phyloP scores from a whole-genome alignment of 1,140 invertebrate species.

The Nomia melanderi region DNA sequence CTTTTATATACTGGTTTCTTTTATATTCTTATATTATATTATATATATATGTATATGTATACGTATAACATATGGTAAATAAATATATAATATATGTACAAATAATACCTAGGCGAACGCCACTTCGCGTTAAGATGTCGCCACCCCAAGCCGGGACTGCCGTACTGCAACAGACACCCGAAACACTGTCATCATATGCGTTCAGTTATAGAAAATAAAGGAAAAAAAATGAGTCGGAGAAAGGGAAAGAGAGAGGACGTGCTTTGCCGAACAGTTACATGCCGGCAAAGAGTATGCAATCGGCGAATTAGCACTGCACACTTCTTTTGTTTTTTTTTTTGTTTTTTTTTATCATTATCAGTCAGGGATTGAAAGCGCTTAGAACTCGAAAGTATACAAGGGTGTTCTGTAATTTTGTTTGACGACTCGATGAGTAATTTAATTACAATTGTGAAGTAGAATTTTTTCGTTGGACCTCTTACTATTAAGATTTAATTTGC shows the following conservation, averaged over 20 bases:
- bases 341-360: no score
- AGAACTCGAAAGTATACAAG: background rate
- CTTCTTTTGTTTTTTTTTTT: no score
- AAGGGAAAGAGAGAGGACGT: no score
- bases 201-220: conserved; percentile 49
- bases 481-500: background rate
- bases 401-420: background rate
- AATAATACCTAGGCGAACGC: conserved; percentile 77
- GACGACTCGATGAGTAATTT: background rate
- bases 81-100: conserved; percentile 62
- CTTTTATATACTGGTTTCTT: background rate
- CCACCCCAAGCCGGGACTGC: conserved; percentile 79
- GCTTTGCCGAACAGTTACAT: conserved; percentile 51
- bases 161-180: conserved; percentile 79
- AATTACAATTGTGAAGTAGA: background rate
- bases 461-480: background rate
- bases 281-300: conserved; percentile 46
- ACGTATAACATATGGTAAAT: conserved; percentile 56
- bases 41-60: conserved; percentile 25
- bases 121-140: conserved; percentile 78
- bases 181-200: conserved; percentile 72
- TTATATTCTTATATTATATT: conserved; percentile 24
- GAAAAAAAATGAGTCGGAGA: background rate
- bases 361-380: conserved; percentile 17
- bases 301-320: background rate